Conservation (phyloP, 2,113 vertebrate genomes). For the Anarhynchus alexandrinus region DNA sequence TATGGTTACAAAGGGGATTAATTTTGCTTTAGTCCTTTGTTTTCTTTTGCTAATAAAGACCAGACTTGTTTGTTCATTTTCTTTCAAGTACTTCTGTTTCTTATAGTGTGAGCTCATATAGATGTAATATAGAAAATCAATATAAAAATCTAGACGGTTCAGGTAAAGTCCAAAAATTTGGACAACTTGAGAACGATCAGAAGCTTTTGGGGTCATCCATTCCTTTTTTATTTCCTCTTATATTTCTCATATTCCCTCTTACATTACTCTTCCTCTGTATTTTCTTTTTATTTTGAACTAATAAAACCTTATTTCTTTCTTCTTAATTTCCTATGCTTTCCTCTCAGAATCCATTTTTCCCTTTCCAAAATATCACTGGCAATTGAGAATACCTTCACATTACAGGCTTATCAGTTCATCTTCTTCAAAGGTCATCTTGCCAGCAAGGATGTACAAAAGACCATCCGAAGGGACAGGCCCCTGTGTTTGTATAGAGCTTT, state of each 20-base stretch:
- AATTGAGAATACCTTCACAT: background rate
- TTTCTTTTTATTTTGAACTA: background rate
- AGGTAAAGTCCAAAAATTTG: conserved; percentile 23
- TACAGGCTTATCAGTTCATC: background rate
- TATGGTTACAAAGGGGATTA: conserved; percentile 70
- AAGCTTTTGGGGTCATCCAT: background rate
- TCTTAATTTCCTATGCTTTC: background rate
- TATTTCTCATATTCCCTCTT: background rate
- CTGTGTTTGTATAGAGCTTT: background rate
- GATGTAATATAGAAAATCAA: background rate
- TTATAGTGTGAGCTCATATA: conserved; percentile 50
- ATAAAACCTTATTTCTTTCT: background rate
- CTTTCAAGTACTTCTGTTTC: conserved; percentile 63
- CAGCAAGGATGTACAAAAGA: background rate
- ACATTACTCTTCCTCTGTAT: background rate
- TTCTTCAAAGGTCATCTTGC: background rate
- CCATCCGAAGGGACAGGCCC: background rate
- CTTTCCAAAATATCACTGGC: background rate
- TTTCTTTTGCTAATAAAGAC: conserved; percentile 63
- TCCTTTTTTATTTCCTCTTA: background rate
- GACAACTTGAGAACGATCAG: background rate
- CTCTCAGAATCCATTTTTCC: background rate
- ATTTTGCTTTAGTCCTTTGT: conserved; percentile 71
- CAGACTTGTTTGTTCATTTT: conserved; percentile 70
- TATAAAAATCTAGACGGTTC: conserved; percentile 12